Evolutionary conservation across 2,113 vertebrate species (phyloP), one percentile per base, ranked within the genome.

Genomic region (Xiphophorus maculatus): DNA sequence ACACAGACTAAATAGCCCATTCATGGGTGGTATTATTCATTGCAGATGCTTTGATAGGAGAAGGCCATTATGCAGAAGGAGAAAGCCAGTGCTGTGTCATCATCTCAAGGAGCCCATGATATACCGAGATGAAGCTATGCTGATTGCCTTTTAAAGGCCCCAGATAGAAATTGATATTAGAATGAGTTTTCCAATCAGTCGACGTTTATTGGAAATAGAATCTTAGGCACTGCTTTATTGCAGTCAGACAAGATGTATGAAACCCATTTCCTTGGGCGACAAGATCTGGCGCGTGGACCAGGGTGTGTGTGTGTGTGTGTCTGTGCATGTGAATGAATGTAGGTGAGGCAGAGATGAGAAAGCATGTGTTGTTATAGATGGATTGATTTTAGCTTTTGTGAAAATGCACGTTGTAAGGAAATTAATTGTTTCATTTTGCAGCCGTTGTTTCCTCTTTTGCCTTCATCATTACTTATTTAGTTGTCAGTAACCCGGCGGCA

Each of bases 131-230:
- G 94, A 94, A 94, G 91, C 92, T 87, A 84, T 91, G 92, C 91
- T 95, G 93, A 95, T 95, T 95, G 92, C 93, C 91, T 93, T 94
- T 94, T 93, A 95, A 94, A 93, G 91, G 91, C 84, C 91, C 91
- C 91, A 93, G 93, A 94, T 94, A 91, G 92, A 93, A 93, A 94
- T 94, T 95, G 93, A 94, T 94, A 94, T 94, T 94, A 94, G 92
- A 94, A 94, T 93, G 92, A 93, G 92, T 93, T 94, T 95, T 92
- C 92, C 94, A 95, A 95, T 95, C 93, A 95, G 93, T 91, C 86
- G 80, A 89, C 91, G 90, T 93, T 95, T 95, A 94, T 93, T 93
- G 92, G 89, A 91, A 92, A 93, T 93, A 93, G 93, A 93, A 93
- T 93, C 79, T 86, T 89, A 91, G 92, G 86, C 90, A 84, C 78